Conservation (phyloP, 2,113 vertebrate genomes). For the Corythornis vintsioides region DNA sequence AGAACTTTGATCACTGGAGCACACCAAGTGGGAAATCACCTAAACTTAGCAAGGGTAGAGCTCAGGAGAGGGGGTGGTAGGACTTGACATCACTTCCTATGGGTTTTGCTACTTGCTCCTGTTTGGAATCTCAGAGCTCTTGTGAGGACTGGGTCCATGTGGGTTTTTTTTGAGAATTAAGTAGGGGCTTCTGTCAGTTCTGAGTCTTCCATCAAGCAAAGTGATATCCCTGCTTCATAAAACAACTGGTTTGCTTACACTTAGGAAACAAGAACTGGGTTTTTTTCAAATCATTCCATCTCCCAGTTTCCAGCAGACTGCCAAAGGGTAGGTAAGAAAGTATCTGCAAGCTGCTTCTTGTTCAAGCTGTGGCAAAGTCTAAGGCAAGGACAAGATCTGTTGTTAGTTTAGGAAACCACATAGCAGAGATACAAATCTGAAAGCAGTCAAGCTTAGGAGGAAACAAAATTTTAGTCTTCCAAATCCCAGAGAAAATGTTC, state of each 20-base stretch:
- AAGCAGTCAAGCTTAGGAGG: neutral
- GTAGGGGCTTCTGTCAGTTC: neutral
- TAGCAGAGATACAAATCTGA: neutral
- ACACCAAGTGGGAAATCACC: too few species aligned
- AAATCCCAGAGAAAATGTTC: neutral
- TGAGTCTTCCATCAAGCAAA: neutral
- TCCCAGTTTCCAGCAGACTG: neutral
- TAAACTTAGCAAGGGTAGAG: neutral
- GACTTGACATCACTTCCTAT: accelerated
- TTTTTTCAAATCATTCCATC: neutral
- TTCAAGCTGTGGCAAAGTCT: neutral
- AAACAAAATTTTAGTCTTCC: neutral
- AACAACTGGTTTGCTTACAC: neutral
- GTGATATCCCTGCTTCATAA: neutral
- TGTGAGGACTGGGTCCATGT: neutral
- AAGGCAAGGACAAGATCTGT: neutral
- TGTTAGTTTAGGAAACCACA: neutral
- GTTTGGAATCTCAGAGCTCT: neutral
- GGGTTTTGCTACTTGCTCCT: neutral
- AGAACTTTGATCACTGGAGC: neutral
- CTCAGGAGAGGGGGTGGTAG: neutral
- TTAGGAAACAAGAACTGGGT: neutral
- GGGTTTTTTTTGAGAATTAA: neutral
- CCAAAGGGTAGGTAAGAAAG: neutral
- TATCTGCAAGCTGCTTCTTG: neutral